Evolutionary conservation across 2,797 vertebrate species (phyloP).

Genomic region (Schizopygopsis pylzovi): DNA sequence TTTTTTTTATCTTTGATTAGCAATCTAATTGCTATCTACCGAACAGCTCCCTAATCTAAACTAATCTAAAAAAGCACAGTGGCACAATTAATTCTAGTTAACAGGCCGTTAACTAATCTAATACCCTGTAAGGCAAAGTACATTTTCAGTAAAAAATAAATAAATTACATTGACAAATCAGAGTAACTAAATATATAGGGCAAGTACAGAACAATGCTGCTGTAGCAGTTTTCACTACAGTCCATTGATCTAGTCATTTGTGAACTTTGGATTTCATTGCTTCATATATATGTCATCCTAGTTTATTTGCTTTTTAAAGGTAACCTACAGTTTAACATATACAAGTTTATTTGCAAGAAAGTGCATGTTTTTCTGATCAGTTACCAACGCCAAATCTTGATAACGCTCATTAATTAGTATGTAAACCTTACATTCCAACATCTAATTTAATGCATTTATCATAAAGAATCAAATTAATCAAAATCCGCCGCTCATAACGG

Average conservation of each 20-base stretch:
- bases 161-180: background rate
- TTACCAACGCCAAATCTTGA: background rate
- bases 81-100: background rate
- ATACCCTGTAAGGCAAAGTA: background rate
- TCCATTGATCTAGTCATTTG: conserved; percentile 7
- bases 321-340: background rate
- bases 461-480: background rate
- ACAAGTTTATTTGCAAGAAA: background rate
- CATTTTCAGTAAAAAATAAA: background rate
- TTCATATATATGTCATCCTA: background rate
- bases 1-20: background rate
- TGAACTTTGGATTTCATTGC: conserved; percentile 23
- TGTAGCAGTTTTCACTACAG: conserved; percentile 3
- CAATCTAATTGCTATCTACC: background rate
- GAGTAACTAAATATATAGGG: background rate
- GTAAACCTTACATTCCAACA: background rate
- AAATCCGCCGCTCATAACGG: background rate
- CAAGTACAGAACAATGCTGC: conserved; percentile 7
- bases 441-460: background rate
- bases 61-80: background rate
- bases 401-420: background rate
- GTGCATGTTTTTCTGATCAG: background rate
- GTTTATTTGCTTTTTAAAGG: background rate
- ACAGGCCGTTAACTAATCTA: background rate
- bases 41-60: background rate